Evolutionary conservation across 2,113 vertebrate genomes (phyloP).

Genomic region (Lepisosteus osseus): DNA sequence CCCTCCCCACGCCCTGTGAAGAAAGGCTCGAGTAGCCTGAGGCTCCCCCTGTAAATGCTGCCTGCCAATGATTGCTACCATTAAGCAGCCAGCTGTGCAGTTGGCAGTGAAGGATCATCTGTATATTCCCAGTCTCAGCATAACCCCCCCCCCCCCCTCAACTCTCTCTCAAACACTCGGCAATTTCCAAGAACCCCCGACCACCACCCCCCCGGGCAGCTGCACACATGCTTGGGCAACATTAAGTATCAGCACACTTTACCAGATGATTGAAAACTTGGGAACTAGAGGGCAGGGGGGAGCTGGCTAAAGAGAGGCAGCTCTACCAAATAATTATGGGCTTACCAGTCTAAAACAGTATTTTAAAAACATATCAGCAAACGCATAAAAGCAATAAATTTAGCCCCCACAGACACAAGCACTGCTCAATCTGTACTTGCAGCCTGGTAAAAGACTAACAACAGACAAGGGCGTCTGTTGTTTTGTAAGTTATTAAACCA

Average conservation of each 20-base stretch:
- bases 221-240: background rate
- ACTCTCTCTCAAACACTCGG: background rate
- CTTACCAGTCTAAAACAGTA: too few relatives aligned
- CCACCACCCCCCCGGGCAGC: background rate
- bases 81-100: slow-evolving; percentile 48
- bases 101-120: slow-evolving; percentile 43
- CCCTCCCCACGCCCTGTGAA: slow-evolving; percentile 18
- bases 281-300: slow-evolving; percentile 12
- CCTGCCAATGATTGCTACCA: slow-evolving; percentile 40
- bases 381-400: too few relatives aligned
- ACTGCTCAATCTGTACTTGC: too few relatives aligned
- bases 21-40: slow-evolving; percentile 26
- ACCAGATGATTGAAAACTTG: background rate
- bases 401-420: too few relatives aligned
- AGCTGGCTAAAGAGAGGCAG: background rate
- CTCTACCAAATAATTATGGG: background rate
- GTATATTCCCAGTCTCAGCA: slow-evolving; percentile 24
- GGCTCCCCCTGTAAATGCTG: slow-evolving; percentile 30
- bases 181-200: background rate
- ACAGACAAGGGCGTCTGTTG: too few relatives aligned
- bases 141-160: slow-evolving; percentile 17
- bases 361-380: too few relatives aligned
- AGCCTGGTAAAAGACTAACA: too few relatives aligned
- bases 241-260: background rate
- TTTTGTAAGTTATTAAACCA: too few relatives aligned